Conservation (phyloP, 2,797 vertebrate genomes). For the Ptychadena robeensis region DNA sequence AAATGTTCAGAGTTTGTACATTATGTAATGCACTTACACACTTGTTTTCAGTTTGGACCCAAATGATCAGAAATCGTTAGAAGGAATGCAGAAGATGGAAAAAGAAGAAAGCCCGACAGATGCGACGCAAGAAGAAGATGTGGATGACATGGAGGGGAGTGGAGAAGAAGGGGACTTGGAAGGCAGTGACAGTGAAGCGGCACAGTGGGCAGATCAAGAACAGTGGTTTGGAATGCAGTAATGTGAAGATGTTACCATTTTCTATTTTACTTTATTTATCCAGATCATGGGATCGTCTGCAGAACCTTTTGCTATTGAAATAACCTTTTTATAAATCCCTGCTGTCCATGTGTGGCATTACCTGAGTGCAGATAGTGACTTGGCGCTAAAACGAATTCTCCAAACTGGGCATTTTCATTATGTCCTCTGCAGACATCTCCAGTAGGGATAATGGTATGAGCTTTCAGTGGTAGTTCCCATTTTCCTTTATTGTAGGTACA, state of each 20-base stretch:
- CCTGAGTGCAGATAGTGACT: neutral
- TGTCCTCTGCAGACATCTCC: no score
- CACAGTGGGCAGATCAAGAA: conserved; percentile 97
- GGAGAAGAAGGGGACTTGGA: conserved; percentile 97
- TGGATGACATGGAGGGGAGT: conserved; percentile 98
- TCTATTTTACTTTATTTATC: neutral
- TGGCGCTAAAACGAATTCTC: no score
- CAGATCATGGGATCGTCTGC: neutral
- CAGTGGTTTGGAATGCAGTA: conserved; percentile 99
- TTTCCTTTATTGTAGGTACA: no score
- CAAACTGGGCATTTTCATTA: no score
- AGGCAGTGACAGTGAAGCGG: conserved; percentile 96
- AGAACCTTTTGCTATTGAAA: neutral
- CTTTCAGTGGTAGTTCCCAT: no score
- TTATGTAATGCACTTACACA: neutral
- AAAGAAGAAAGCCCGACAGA: conserved; percentile 97
- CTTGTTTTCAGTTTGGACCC: conserved; percentile 87
- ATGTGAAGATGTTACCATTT: neutral
- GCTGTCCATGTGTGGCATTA: neutral
- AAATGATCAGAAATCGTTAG: conserved; percentile 97
- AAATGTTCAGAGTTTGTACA: no score
- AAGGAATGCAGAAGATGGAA: conserved; percentile 99
- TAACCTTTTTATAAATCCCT: neutral
- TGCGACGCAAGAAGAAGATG: conserved; percentile 95
- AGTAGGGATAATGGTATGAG: no score